Conservation (phyloP, 2,888 invertebrate genomes). For the Chironomus riparius region DNA sequence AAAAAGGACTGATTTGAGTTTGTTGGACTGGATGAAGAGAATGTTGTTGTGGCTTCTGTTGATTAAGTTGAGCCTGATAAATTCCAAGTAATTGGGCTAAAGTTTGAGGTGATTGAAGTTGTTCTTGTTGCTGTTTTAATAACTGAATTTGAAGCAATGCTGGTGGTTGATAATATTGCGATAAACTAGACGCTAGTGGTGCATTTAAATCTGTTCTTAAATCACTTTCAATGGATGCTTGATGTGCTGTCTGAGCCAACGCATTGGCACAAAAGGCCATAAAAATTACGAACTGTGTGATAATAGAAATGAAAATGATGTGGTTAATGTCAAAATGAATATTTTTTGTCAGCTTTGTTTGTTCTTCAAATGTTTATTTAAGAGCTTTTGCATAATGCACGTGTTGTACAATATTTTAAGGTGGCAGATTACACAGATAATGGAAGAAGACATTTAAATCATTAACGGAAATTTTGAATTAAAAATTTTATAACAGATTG, state of each 20-base stretch:
- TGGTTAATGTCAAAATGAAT: no score
- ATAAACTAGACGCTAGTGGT: neutral
- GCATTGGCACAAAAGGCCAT: neutral
- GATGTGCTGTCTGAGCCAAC: neutral
- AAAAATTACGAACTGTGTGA: slow-evolving; percentile 2
- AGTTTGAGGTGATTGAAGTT: neutral
- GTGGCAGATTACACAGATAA: no score
- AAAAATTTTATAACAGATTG: no score
- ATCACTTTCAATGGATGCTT: neutral
- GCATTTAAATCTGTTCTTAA: neutral
- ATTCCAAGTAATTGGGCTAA: neutral
- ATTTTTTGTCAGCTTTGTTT: no score
- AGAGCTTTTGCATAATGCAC: no score
- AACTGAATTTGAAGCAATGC: neutral
- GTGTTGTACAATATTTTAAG: no score
- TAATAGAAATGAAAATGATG: no score
- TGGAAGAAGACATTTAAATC: no score
- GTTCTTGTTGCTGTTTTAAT: neutral
- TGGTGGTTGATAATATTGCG: slow-evolving; percentile 12
- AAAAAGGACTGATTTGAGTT: neutral
- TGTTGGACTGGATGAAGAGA: neutral
- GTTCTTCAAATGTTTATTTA: no score
- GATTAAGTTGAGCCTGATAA: neutral
- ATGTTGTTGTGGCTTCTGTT: neutral
- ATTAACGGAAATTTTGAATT: no score